phyloP scores from a whole-genome alignment of 2,113 vertebrate genomes.

The Pseudorhombus dupliciocellatus region DNA sequence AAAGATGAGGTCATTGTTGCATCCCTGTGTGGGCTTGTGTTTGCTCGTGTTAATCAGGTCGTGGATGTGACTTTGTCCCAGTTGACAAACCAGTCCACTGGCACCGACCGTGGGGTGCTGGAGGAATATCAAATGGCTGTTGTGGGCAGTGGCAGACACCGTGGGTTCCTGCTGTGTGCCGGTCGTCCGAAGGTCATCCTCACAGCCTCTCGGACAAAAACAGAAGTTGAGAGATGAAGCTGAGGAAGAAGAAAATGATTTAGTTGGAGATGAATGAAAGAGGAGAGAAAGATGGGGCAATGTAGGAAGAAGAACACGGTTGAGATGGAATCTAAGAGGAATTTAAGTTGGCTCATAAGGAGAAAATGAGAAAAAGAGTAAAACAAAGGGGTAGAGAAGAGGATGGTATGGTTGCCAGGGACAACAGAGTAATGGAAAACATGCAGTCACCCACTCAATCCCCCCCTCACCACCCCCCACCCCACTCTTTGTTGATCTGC shows the following conservation, averaged over 20 bases:
- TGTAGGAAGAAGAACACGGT: conserved; percentile 15
- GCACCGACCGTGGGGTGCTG: not conserved
- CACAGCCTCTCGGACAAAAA: conserved; percentile 31
- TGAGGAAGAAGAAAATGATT: not conserved
- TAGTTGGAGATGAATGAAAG: not conserved
- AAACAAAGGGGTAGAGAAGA: not conserved
- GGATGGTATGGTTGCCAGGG: conserved; percentile 43
- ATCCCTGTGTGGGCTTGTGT: not conserved
- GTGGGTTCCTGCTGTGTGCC: conserved; percentile 15
- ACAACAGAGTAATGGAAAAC: conserved; percentile 45
- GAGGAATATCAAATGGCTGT: conserved; percentile 16
- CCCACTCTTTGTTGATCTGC: conserved; percentile 20
- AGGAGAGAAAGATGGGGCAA: not conserved
- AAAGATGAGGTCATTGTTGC: conserved; percentile 5
- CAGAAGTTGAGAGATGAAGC: not conserved
- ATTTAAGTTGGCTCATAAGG: conserved; percentile 13
- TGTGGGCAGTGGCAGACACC: conserved; percentile 15
- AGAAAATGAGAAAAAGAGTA: not conserved
- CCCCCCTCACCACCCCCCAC: too few relatives aligned
- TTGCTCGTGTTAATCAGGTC: not conserved
- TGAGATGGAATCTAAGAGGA: conserved; percentile 7
- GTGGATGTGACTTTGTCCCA: conserved; percentile 8
- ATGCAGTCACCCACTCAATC: conserved; percentile 6
- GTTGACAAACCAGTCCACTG: conserved; percentile 4
- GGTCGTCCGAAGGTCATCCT: conserved; percentile 38